phyloP scores from a whole-genome alignment of 2,797 vertebrate genomes.

The Sebastes alutus region DNA sequence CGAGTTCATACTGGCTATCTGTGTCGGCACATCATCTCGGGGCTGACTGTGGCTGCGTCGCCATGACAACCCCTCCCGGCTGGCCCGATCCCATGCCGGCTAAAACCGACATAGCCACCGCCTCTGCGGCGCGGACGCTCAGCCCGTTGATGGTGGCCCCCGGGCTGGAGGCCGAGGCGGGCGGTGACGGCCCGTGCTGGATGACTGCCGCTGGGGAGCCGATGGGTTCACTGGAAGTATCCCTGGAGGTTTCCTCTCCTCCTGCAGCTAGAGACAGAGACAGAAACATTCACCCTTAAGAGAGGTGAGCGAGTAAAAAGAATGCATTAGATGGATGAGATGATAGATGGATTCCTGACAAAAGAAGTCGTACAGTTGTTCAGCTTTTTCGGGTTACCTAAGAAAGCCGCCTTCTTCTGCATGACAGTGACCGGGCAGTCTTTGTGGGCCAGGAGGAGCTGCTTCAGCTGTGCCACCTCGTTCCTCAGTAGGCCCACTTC shows the following conservation, averaged over 20 bases:
- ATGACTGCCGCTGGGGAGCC: constrained; percentile 90
- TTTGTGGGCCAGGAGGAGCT: constrained; percentile 96
- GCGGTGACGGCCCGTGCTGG: constrained; percentile 85
- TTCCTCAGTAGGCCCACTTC: constrained; percentile 93
- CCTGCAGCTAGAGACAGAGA: constrained; percentile 80
- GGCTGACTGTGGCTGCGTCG: constrained; percentile 90
- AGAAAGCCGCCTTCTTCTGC: constrained; percentile 94
- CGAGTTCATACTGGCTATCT: constrained; percentile 65
- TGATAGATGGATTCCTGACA: constrained; percentile 57
- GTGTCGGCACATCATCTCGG: constrained; percentile 90
- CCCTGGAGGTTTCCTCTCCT: constrained; percentile 88
- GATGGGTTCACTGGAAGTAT: constrained; percentile 82
- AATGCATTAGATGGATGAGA: constrained; percentile 74
- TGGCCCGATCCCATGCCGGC: constrained; percentile 92
- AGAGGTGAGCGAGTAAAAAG: constrained; percentile 78
- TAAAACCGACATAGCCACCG: constrained; percentile 92
- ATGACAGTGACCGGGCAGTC: constrained; percentile 96
- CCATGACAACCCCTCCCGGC: constrained; percentile 79
- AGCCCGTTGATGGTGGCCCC: constrained; percentile 89
- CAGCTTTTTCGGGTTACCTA: constrained; percentile 80
- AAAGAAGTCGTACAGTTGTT: constrained; percentile 1
- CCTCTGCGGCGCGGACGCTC: constrained; percentile 91
- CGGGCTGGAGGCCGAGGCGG: constrained; percentile 68
- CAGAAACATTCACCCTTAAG: constrained; percentile 81
- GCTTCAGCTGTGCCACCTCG: constrained; percentile 95